phyloP scores from a whole-genome alignment of 2,888 invertebrate species.

The Lamproptera curius region DNA sequence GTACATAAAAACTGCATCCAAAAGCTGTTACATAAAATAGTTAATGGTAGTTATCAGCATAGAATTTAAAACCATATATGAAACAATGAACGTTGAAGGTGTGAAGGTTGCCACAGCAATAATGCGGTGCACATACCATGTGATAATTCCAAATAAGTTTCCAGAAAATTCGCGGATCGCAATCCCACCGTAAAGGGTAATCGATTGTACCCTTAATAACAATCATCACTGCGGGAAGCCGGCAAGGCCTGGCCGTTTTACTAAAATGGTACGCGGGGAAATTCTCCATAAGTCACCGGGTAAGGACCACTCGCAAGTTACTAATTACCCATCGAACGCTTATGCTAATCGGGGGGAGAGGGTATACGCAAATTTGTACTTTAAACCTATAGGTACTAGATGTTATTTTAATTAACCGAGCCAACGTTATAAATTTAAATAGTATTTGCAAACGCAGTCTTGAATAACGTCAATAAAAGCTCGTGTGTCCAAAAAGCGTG shows the following conservation, averaged over 20 bases:
- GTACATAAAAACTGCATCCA: too few relatives aligned
- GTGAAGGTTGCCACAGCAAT: too few relatives aligned
- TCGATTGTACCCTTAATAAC: slow-evolving; percentile 9
- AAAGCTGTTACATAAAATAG: too few relatives aligned
- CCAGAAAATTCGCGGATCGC: not conserved
- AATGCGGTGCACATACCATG: too few relatives aligned
- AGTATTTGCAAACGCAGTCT: too few relatives aligned
- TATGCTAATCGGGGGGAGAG: slow-evolving; percentile 7
- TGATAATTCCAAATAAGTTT: slow-evolving; percentile 10
- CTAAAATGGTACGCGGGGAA: slow-evolving; percentile 1
- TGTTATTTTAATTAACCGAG: too few relatives aligned
- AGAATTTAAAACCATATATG: too few relatives aligned
- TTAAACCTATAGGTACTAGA: not conserved
- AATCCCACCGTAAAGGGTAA: slow-evolving; percentile 7
- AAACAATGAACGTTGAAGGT: too few relatives aligned
- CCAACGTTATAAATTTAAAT: too few relatives aligned
- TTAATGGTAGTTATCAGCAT: too few relatives aligned
- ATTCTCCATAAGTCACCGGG: slow-evolving; percentile 11
- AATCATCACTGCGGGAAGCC: slow-evolving; percentile 11
- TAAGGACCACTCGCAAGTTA: slow-evolving; percentile 1
- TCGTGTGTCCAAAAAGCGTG: too few relatives aligned
- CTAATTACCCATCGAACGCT: slow-evolving; percentile 11
- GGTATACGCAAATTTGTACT: not conserved
- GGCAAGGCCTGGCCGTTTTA: slow-evolving; percentile 1
- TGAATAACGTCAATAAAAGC: too few relatives aligned